These are phyloP conservation scores for Papilio protenor DNA, from an alignment of 2,888 invertebrate genomes.

Conservation along the genomic window DNA sequence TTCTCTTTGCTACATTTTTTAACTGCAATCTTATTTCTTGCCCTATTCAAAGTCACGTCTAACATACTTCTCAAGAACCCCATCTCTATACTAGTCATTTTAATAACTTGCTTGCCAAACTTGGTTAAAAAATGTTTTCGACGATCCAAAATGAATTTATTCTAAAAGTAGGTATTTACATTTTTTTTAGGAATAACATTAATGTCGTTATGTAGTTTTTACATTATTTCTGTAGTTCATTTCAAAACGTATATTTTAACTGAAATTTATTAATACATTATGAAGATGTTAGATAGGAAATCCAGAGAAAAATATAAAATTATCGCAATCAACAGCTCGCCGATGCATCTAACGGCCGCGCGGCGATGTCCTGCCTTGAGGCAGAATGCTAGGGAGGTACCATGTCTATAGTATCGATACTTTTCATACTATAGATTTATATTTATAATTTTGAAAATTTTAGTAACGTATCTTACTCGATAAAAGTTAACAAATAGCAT, in stretches of 20 bases:
- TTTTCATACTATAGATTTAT: background rate
- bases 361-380: conserved; percentile 21
- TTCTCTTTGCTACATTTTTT: background rate
- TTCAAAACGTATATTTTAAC: background rate
- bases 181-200: background rate
- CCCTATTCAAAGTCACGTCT: conserved; percentile 3
- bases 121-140: background rate
- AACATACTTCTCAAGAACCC: background rate
- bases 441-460: background rate
- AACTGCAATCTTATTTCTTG: background rate
- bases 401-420: conserved; percentile 1
- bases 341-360: conserved; percentile 24
- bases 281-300: background rate
- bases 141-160: background rate
- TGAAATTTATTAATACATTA: background rate
- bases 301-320: conserved; percentile 6
- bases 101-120: background rate
- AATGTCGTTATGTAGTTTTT: no score
- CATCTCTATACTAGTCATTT: background rate
- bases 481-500: no score
- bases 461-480: no score
- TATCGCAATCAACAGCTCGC: conserved; percentile 9
- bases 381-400: conserved; percentile 22
- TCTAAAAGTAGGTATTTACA: no score
- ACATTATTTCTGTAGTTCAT: no score